These are phyloP conservation scores for Peribatodes rhomboidaria DNA, from an alignment of 2,888 invertebrate species.

Conservation along the genomic window DNA sequence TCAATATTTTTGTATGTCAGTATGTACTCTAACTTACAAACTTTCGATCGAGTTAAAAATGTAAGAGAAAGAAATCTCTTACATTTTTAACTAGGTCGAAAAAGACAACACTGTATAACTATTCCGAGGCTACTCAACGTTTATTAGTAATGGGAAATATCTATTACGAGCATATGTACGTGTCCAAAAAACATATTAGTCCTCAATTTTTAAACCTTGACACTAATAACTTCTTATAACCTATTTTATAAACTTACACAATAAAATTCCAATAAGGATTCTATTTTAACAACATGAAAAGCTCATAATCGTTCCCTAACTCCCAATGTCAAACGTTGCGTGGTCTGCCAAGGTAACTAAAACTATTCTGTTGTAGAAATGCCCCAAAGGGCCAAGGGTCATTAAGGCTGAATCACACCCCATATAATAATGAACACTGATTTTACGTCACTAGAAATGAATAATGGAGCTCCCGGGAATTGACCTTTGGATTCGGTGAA, in stretches of 20 bases:
- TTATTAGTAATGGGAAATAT: too few species aligned
- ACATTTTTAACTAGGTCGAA: too few species aligned
- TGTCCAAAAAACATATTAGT: neutral
- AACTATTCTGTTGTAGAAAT: constrained; percentile 59
- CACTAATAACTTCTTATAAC: constrained; percentile 6
- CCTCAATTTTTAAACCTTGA: constrained; percentile 18
- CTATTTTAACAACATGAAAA: constrained; percentile 13
- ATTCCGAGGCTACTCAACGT: too few species aligned
- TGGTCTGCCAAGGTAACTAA: constrained; percentile 27
- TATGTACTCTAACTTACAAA: too few species aligned
- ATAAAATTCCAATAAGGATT: neutral
- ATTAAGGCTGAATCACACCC: constrained; percentile 67
- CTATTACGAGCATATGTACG: too few species aligned
- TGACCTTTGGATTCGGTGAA: constrained; percentile 61
- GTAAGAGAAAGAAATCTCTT: too few species aligned
- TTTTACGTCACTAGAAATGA: constrained; percentile 63
- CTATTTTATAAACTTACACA: constrained; percentile 2
- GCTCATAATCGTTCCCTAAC: constrained; percentile 2
- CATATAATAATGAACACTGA: constrained; percentile 49
- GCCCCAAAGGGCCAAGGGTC: constrained; percentile 52
- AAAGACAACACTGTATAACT: too few species aligned
- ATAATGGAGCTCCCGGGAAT: constrained; percentile 54
- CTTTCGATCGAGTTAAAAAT: too few species aligned
- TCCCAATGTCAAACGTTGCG: constrained; percentile 33
- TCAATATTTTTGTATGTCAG: too few species aligned